Conservation (phyloP, 1,140 invertebrate genomes). For the Globodera ellingtonae region DNA sequence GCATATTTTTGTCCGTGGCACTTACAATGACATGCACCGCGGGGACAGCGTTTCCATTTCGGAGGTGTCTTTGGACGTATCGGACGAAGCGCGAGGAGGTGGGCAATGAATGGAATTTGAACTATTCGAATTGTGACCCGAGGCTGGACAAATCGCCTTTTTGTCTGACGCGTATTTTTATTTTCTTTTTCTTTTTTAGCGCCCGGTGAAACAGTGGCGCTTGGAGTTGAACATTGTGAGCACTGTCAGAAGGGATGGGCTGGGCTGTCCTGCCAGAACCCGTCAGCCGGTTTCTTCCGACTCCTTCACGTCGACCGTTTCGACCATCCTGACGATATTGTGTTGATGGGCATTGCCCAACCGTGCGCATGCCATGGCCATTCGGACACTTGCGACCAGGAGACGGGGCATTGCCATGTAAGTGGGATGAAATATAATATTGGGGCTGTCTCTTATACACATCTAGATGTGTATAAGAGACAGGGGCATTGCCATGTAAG, state of each 20-base stretch:
- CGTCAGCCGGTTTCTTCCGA: constrained; percentile 81
- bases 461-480: too few relatives aligned
- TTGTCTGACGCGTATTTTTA: background rate
- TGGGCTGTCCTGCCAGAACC: constrained; percentile 69
- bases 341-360: constrained; percentile 78
- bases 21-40: constrained; percentile 53
- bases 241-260: constrained; percentile 70
- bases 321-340: constrained; percentile 72
- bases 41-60: constrained; percentile 56
- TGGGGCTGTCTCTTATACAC: too few relatives aligned
- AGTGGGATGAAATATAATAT: constrained; percentile 67
- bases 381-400: constrained; percentile 78
- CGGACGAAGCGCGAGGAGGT: constrained; percentile 67
- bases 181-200: background rate
- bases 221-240: constrained; percentile 84
- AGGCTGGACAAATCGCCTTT: too few relatives aligned
- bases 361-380: constrained; percentile 82
- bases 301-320: constrained; percentile 71
- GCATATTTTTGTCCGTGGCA: constrained; percentile 76
- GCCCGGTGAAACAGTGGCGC: constrained; percentile 70
- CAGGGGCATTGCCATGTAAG: constrained; percentile 78
- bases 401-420: constrained; percentile 80
- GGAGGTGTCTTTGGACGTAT: constrained; percentile 81
- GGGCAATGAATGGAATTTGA: background rate
- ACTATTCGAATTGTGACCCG: background rate